Conservation (phyloP, 1,140 invertebrate species). For the Calycopis cecrops region DNA sequence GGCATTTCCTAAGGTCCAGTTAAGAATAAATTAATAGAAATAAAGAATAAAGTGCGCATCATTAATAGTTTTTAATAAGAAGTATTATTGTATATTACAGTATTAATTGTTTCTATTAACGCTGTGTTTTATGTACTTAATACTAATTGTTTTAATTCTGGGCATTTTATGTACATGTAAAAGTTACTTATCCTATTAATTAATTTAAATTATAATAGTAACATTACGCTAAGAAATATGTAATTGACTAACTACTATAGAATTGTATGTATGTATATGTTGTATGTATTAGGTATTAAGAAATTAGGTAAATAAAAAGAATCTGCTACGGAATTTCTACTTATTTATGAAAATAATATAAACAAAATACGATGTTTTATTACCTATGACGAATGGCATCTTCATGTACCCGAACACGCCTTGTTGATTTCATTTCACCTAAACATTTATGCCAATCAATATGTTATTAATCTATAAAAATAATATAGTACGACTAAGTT, state of each 20-base stretch:
- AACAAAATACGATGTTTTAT: conserved; percentile 50
- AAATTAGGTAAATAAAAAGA: conserved; percentile 31
- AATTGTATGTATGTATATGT: conserved; percentile 14
- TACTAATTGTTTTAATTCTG: too few relatives aligned
- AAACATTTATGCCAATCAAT: conserved; percentile 71
- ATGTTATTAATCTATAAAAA: conserved; percentile 30
- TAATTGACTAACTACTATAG: conserved; percentile 27
- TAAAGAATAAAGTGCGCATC: too few relatives aligned
- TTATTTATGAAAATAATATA: conserved; percentile 38
- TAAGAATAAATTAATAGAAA: background rate
- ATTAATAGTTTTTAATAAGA: too few relatives aligned
- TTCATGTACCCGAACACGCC: conserved; percentile 71
- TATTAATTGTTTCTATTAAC: background rate
- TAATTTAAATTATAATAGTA: conserved; percentile 7
- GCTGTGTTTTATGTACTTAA: too few relatives aligned
- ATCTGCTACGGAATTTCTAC: conserved; percentile 49
- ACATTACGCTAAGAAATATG: conserved; percentile 17
- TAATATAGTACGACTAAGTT: conserved; percentile 16
- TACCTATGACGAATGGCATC: conserved; percentile 72
- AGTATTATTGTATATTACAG: background rate
- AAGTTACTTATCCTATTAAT: too few relatives aligned
- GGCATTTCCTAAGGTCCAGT: background rate
- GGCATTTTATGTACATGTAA: too few relatives aligned
- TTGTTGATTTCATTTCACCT: conserved; percentile 72
- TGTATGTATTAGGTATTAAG: conserved; percentile 10